phyloP scores from a whole-genome alignment of 1,140 invertebrate species.

The Drosophila suzukii region DNA sequence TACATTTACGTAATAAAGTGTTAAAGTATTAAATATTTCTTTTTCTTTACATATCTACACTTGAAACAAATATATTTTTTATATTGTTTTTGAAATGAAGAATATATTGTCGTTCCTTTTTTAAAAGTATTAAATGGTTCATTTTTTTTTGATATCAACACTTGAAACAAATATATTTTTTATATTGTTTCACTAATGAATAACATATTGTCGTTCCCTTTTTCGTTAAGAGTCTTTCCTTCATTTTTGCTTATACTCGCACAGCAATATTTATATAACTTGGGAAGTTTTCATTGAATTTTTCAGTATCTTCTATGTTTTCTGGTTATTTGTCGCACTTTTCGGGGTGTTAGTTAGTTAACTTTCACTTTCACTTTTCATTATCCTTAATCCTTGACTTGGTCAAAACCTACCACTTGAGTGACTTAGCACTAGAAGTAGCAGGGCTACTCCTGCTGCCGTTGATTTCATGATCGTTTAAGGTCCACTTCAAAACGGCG shows the following conservation, averaged over 20 bases:
- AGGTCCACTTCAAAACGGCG: slow-evolving; percentile 19
- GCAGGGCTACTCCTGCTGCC: slow-evolving; percentile 37
- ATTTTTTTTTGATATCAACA: no score
- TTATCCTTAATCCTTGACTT: slow-evolving; percentile 4
- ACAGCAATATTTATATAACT: background rate
- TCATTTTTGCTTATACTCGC: background rate
- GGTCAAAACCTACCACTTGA: slow-evolving; percentile 31
- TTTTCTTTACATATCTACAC: no score
- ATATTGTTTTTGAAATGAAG: no score
- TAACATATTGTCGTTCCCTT: no score
- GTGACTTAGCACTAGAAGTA: slow-evolving; percentile 33
- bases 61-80: no score
- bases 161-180: no score
- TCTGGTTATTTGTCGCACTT: background rate
- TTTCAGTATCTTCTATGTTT: background rate
- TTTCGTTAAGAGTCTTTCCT: background rate
- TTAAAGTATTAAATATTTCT: no score
- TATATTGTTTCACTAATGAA: no score
- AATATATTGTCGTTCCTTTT: no score
- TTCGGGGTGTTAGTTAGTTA: background rate
- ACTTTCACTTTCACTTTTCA: slow-evolving; percentile 5
- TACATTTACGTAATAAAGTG: background rate
- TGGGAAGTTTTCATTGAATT: background rate
- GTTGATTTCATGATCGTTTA: slow-evolving; percentile 39
- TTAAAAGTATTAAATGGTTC: no score